These are phyloP conservation scores for Girardinichthys multiradiatus DNA, from an alignment of 2,113 vertebrate genomes.

Conservation along the genomic window DNA sequence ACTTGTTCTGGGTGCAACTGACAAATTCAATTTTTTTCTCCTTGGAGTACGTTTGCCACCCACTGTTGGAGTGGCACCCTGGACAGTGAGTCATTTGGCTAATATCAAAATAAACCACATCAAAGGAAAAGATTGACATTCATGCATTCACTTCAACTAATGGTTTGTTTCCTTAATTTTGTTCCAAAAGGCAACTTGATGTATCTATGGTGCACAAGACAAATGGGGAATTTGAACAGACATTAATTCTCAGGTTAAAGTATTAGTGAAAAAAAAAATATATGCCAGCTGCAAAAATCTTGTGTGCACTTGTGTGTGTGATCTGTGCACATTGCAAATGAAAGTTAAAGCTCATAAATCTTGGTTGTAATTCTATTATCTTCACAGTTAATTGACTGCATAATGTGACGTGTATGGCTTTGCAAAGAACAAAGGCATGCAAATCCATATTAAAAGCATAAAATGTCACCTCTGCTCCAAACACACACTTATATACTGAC, in stretches of 20 bases:
- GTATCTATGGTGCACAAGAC: not conserved
- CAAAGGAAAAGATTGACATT: not conserved
- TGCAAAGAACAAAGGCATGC: not conserved
- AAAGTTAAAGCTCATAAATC: not conserved
- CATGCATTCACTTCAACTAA: not conserved
- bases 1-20: too few relatives aligned
- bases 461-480: not conserved
- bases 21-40: not conserved
- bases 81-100: too few relatives aligned
- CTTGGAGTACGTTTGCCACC: not conserved
- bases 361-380: not conserved
- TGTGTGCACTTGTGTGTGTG: not conserved
- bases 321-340: constrained; percentile 1
- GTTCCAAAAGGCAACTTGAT: too few relatives aligned
- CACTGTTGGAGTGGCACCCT: not conserved
- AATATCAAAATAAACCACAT: not conserved
- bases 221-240: not conserved
- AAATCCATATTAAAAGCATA: not conserved
- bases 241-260: not conserved
- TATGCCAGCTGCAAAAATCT: too few relatives aligned
- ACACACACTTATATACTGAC: not conserved
- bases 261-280: not conserved
- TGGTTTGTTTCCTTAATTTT: not conserved
- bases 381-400: not conserved
- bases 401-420: not conserved